Percentiles rank a stretch among this genome's conserved stretches.
phyloP scores from a whole-genome alignment of 2,888 invertebrate species.

The Nyleta sp. region DNA sequence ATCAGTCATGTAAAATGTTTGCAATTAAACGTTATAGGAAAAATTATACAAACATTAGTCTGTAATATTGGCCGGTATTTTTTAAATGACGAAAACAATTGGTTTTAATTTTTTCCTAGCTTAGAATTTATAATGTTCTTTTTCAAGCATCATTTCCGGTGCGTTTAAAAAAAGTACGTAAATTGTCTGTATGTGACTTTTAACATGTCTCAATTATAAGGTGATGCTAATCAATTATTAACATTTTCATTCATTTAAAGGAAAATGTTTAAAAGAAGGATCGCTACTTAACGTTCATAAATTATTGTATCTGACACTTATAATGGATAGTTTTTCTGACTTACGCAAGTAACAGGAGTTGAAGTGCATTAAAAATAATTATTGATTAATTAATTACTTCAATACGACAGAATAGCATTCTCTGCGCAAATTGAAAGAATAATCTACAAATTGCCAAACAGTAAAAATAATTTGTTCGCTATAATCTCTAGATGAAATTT shows the following conservation, averaged over 20 bases:
- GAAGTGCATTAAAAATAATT: slow-evolving; percentile 15
- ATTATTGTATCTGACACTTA: slow-evolving; percentile 15
- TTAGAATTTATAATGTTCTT: neutral
- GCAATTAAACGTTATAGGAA: too few species aligned
- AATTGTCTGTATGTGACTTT: neutral
- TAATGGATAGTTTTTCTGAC: slow-evolving; percentile 10
- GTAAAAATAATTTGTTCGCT: too few species aligned
- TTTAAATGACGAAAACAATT: neutral
- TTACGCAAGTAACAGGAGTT: slow-evolving; percentile 16
- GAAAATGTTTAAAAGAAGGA: slow-evolving; percentile 17
- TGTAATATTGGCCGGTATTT: too few species aligned
- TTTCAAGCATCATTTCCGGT: neutral
- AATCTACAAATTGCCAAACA: too few species aligned
- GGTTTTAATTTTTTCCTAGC: too few species aligned
- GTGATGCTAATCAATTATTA: slow-evolving; percentile 28
- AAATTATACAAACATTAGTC: neutral
- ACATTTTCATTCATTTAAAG: slow-evolving; percentile 20
- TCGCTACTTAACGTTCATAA: slow-evolving; percentile 9
- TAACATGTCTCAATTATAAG: slow-evolving; percentile 19
- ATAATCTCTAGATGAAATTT: too few species aligned
- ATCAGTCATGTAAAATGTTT: neutral
- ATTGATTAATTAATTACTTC: slow-evolving; percentile 18
- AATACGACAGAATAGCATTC: slow-evolving; percentile 2
- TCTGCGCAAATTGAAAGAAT: too few species aligned
- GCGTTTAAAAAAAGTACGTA: neutral